These are phyloP conservation scores for Agapornis canus DNA, from an alignment of 2,797 vertebrate species.

Conservation along the genomic window DNA sequence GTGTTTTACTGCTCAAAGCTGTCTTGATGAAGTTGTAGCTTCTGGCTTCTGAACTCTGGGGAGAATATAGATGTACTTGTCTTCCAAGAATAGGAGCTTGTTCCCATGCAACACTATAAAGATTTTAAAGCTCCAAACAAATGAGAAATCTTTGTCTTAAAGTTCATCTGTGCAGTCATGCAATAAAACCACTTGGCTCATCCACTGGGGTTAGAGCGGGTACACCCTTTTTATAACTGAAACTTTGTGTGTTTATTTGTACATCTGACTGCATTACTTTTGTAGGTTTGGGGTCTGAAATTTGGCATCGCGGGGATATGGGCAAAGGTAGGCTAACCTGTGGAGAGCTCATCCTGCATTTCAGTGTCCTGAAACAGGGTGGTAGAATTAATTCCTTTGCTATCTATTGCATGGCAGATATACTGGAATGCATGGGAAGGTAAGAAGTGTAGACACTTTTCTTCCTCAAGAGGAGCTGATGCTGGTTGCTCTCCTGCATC, in stretches of 20 bases:
- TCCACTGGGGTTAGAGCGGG: neutral
- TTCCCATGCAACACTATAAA: neutral
- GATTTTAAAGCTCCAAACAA: neutral
- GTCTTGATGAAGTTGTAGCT: neutral
- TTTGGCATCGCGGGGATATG: neutral
- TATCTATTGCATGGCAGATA: neutral
- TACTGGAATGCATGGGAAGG: neutral
- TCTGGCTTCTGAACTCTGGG: neutral
- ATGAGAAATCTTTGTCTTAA: neutral
- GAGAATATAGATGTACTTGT: neutral
- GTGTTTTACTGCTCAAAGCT: neutral
- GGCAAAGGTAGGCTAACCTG: neutral
- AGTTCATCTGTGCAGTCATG: neutral
- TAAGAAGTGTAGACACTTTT: neutral
- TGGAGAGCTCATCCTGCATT: neutral
- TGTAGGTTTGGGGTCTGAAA: neutral
- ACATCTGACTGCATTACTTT: neutral
- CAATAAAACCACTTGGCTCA: neutral
- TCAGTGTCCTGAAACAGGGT: neutral
- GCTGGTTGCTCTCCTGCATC: neutral
- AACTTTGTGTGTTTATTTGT: neutral
- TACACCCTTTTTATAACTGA: neutral
- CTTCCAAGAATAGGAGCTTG: conserved; percentile 3
- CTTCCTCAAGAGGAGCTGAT: neutral
- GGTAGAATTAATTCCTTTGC: neutral